Percentiles rank a stretch among this genome's conserved stretches.
Evolutionary conservation across 2,888 invertebrate species (phyloP).

Genomic region (Scrobipalpa atriplicella): DNA sequence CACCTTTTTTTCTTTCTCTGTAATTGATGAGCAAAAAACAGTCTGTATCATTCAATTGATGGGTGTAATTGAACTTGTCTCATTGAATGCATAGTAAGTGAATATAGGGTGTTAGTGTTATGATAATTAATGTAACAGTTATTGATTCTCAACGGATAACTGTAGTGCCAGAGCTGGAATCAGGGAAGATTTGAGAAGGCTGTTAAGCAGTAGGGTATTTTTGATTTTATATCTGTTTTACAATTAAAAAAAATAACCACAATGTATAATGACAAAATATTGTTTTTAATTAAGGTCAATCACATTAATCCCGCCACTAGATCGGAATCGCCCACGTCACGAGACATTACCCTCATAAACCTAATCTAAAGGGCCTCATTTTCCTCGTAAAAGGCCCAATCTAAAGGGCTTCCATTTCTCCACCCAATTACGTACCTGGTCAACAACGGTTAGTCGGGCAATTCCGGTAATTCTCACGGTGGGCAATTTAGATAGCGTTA

Average conservation of each 20-base stretch:
- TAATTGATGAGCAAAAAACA: neutral
- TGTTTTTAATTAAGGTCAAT: neutral
- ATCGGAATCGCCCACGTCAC: neutral
- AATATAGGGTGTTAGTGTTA: slow-evolving; percentile 36
- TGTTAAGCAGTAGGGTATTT: too few species aligned
- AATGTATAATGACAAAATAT: neutral
- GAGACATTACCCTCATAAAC: slow-evolving; percentile 6
- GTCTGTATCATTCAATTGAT: slow-evolving; percentile 10
- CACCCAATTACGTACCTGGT: slow-evolving; percentile 28
- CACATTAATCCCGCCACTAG: neutral
- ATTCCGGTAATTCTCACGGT: slow-evolving; percentile 54
- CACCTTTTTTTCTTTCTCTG: neutral
- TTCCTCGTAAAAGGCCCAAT: slow-evolving; percentile 7
- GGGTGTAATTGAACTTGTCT: slow-evolving; percentile 31
- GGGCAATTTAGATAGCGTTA: slow-evolving; percentile 50
- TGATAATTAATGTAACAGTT: slow-evolving; percentile 32
- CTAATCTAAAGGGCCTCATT: slow-evolving; percentile 1
- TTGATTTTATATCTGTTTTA: too few species aligned
- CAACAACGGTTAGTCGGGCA: slow-evolving; percentile 44
- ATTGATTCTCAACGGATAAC: slow-evolving; percentile 37
- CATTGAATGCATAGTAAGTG: slow-evolving; percentile 32
- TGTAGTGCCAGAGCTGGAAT: slow-evolving; percentile 22
- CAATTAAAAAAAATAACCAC: too few species aligned
- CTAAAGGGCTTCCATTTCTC: slow-evolving; percentile 18
- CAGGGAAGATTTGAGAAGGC: neutral